Percentiles rank a stretch among this genome's conserved stretches.
These are phyloP conservation scores for Epizoanthus fatuus DNA, from an alignment of 92 coral and sea anemone genomes.

Conservation along the genomic window DNA sequence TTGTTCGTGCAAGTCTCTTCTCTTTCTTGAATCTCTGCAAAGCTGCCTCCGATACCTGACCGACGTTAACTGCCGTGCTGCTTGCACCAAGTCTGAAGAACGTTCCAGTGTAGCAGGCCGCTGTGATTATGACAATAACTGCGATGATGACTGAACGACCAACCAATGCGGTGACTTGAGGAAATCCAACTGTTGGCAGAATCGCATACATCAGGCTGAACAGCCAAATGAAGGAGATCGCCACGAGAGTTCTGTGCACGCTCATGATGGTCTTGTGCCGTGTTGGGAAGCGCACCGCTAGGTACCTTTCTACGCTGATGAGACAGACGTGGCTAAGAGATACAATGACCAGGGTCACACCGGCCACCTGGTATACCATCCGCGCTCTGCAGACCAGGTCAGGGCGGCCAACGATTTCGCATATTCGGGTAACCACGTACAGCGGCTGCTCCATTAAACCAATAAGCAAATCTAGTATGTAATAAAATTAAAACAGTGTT, in stretches of 20 bases:
- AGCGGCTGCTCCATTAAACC: too few species aligned
- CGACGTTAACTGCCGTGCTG: not conserved
- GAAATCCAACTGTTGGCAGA: conserved; percentile 6
- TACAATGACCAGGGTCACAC: not conserved
- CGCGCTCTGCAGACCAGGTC: not conserved
- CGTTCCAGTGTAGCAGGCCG: not conserved
- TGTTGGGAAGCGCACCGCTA: conserved; percentile 15
- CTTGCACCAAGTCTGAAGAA: not conserved
- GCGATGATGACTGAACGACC: not conserved
- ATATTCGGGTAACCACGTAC: not conserved
- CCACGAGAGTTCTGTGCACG: not conserved
- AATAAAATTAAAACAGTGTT: too few species aligned
- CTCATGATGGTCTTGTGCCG: not conserved
- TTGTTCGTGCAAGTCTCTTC: not conserved
- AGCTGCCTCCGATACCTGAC: not conserved
- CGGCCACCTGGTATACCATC: not conserved
- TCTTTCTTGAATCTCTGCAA: conserved; percentile 5
- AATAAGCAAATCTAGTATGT: too few species aligned
- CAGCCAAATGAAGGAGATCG: not conserved
- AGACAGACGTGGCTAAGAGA: not conserved
- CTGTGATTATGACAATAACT: not conserved
- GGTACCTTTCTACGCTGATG: conserved; percentile 8
- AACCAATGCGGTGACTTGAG: not conserved
- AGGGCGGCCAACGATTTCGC: conserved; percentile 5
- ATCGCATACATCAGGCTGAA: not conserved